A percentile compares a stretch with the other conserved stretches of the same genome.
Conservation (phyloP, 2,113 vertebrate genomes). For the Peucedramus taeniatus region DNA sequence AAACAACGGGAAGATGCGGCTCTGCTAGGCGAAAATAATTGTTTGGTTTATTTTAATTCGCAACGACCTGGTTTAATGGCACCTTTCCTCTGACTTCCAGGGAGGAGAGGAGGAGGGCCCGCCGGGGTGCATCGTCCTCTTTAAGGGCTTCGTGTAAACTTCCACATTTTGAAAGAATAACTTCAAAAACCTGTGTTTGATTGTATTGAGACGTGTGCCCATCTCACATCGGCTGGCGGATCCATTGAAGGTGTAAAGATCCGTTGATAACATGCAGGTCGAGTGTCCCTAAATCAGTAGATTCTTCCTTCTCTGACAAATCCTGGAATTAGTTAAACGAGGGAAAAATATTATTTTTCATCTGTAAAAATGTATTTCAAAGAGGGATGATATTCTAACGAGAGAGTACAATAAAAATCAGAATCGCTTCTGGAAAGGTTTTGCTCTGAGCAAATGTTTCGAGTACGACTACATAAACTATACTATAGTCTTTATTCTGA, state of each 20-base stretch:
- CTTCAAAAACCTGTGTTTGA: neutral
- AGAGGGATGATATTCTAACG: neutral
- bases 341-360: neutral
- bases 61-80: neutral
- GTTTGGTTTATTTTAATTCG: neutral
- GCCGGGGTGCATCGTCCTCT: neutral
- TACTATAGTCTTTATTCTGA: neutral
- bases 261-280: neutral
- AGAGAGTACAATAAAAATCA: neutral
- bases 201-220: neutral
- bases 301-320: neutral
- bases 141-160: conserved; percentile 15
- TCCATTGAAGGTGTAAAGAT: neutral
- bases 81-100: neutral
- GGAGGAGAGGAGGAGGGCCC: neutral
- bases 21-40: neutral
- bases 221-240: neutral
- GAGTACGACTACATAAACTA: no score
- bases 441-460: neutral
- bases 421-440: neutral
- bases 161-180: neutral
- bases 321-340: neutral
- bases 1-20: neutral
- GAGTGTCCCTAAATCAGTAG: neutral
- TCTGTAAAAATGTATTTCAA: neutral